Evolutionary conservation across 1,140 invertebrate species (phyloP), one percentile per base, ranked within the genome.

Genomic region (Lordiphosa clarofinis): DNA sequence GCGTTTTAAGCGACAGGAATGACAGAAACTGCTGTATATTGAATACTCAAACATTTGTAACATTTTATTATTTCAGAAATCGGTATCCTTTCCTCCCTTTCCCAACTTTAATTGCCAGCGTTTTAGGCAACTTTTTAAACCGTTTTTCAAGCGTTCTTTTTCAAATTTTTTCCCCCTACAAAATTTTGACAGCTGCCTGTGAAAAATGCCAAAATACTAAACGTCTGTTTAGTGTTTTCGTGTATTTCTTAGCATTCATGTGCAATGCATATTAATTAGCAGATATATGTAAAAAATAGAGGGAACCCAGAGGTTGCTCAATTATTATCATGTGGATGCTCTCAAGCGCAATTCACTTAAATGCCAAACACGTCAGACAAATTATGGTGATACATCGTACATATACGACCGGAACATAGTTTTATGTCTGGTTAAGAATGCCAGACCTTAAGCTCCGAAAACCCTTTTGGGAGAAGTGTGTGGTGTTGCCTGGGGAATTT

Each of bases 221-320:
- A 71, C 6, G 47, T 15, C 19, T 28, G 21, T 38, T 28, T 28
- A 44, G 47, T 62, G 60, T 55, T 46, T 46, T 66, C 47, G 53
- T 52, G 61, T 56, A 67, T 68, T 24, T 50, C 58, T 49, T 55
- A 40, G 10, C 56, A 52, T 12, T 31, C 19, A 24, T 52, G 33
- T 46, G 57, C 39, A 66, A 49, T 64, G 65, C 75, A 81, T 73
- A 78, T 78, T 78, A 78, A 82, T 82, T 82, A 84, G 64, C 73
- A 47, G 39, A 62, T 56, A 49, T 70, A 37, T 70, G 52, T 19
- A 66, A 49, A 61, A 66, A 49, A 61, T 10, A 13, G 12, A 21
- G 19, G 1, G 4, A 9, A 19, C 15, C 47, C 28, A 36, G 33
- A 35, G 40, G 40, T 49, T 54, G 46, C 46, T 55, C 66, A 75